Conservation (phyloP, 2,888 invertebrate species). For the Salpingus planirostris region DNA sequence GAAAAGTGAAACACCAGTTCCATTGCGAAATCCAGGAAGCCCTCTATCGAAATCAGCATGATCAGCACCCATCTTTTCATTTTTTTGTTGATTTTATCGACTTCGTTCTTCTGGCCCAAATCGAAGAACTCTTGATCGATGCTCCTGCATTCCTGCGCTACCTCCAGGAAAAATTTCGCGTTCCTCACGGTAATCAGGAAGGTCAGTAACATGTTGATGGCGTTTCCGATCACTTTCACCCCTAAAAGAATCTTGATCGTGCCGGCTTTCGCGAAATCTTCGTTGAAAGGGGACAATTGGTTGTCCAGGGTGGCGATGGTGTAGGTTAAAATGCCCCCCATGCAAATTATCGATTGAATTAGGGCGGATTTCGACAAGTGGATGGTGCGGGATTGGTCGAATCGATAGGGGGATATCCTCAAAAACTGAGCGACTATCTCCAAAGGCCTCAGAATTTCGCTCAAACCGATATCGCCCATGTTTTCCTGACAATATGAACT, state of each 20-base stretch:
- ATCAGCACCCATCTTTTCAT: neutral
- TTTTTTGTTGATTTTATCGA: constrained; percentile 1
- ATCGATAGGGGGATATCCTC: too few relatives aligned
- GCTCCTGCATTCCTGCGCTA: neutral
- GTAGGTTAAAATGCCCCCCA: neutral
- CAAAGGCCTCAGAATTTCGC: too few relatives aligned
- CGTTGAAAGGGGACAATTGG: neutral
- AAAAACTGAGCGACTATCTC: too few relatives aligned
- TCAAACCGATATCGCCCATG: too few relatives aligned
- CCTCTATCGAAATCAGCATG: neutral
- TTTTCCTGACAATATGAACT: too few relatives aligned
- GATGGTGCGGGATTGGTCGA: too few relatives aligned
- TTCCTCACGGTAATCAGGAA: neutral
- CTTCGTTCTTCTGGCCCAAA: constrained; percentile 1
- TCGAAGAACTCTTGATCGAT: constrained; percentile 1
- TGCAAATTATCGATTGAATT: too few relatives aligned
- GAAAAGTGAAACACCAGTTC: too few relatives aligned
- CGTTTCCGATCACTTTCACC: constrained; percentile 3
- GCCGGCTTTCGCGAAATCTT: constrained; percentile 8
- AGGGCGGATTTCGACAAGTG: too few relatives aligned
- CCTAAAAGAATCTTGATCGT: constrained; percentile 4
- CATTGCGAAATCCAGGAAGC: too few relatives aligned
- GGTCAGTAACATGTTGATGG: constrained; percentile 3
- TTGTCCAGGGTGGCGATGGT: neutral
- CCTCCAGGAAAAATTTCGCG: neutral